Base-by-base conservation (phyloP, 1,140 invertebrate genomes). In the Augochlora pura region DNA sequence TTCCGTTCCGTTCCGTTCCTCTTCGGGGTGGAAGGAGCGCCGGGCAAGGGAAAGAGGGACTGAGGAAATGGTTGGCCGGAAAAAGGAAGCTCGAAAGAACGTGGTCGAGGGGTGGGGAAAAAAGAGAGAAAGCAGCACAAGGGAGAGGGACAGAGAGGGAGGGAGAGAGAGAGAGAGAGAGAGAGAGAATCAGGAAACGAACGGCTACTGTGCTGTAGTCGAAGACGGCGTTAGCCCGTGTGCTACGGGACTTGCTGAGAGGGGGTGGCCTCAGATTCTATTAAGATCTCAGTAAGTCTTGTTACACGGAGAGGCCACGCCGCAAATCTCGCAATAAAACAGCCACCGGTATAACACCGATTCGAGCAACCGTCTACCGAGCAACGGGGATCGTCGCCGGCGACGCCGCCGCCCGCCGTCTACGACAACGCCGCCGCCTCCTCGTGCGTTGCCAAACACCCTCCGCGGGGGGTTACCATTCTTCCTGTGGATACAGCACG, bases 311-410 rank as follows among this genome's bases (percentile, higher is more conserved):
- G 87, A 89, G 88, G 88, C 88, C 87, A 90, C 87, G 88, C 90
- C 90, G 92, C 91, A 93, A 92, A 92, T 93, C 92, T 92, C 88
- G 91, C 91, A 91, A 93, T 93, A 93, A 92, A 93, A 92, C 91
- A 90, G 90, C 90, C 90, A 89, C 85, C 86, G 87, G 86, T 89
- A 87, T 89, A 89, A 87, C 87, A 87, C 88, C 83, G 86, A 88
- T 89, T 83, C 85, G 82, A 69, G 84, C 74, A 68, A 73, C 81
- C 80, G 72, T 70, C 86, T 82, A 70, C n/a, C 76, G 63, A 69
- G 42, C 25, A 54, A 21, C 66, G 66, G 64, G 46, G 27, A 39
- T 63, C 49, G 9, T 32, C n/a, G 32, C 1, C 18, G 42, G 46
- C 75, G 65, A 21, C 68, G 63, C 66, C 70, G 75, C 60, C 74